These are phyloP conservation scores for Caenorhabditis drosophilae DNA, from an alignment of 2,888 invertebrate genomes.

Conservation along the genomic window DNA sequence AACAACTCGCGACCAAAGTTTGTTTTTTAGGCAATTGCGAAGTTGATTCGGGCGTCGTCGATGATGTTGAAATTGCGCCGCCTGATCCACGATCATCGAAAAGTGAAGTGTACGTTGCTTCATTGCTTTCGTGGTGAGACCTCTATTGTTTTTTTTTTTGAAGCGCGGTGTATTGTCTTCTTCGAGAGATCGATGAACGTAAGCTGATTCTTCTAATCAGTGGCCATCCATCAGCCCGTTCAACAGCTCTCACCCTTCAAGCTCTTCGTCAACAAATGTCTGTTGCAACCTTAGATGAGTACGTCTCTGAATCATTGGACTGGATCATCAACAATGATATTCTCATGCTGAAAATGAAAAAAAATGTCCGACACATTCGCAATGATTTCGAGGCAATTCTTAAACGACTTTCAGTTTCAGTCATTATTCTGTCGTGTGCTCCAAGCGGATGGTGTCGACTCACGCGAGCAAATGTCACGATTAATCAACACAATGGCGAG, in stretches of 20 bases:
- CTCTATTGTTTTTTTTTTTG: neutral
- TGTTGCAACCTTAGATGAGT: constrained; percentile 34
- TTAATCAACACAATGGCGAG: constrained; percentile 48
- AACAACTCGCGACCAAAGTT: no score
- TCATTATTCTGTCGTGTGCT: constrained; percentile 38
- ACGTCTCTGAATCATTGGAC: constrained; percentile 35
- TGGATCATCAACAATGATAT: constrained; percentile 47
- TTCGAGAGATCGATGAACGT: constrained; percentile 42
- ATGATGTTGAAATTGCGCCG: constrained; percentile 23
- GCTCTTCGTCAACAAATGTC: constrained; percentile 59
- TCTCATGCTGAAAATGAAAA: constrained; percentile 44
- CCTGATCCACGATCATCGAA: constrained; percentile 27
- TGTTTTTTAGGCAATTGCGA: neutral
- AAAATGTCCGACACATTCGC: constrained; percentile 25
- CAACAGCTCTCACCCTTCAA: constrained; percentile 59
- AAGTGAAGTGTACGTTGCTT: neutral
- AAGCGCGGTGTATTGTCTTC: constrained; percentile 32
- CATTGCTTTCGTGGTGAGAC: neutral
- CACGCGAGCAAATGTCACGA: constrained; percentile 48
- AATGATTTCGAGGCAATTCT: neutral
- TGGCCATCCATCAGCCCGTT: constrained; percentile 54
- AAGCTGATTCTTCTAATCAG: constrained; percentile 54
- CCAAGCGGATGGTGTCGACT: constrained; percentile 49
- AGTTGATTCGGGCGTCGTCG: neutral
- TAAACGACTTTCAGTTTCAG: constrained; percentile 11